Evolutionary conservation across 2,888 invertebrate genomes (phyloP), one percentile per base, ranked within the genome.

Genomic region (Sipunculus nudus): DNA sequence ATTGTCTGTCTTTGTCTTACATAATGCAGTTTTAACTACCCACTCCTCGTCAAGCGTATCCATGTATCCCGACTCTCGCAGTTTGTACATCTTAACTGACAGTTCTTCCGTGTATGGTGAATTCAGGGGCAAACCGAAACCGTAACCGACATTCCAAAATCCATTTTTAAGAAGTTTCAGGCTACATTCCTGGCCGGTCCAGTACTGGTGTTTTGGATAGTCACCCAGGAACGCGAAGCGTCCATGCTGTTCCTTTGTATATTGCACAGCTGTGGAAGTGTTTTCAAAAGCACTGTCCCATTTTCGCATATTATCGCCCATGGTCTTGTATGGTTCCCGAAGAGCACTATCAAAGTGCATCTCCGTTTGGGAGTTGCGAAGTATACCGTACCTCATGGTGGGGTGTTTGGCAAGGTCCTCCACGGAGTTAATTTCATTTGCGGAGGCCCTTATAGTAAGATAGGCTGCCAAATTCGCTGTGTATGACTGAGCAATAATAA

Each of bases 381-480:
- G 48, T 3, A 53, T 62, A 40, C 62, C 53, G 49, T 59, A 62
- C 13, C 28, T 25, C 10, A 62, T 23, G 13, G 40, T 40, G 3
- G 46, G 31, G 45, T 25, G 31, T 13, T 19, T 38, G 28, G 31
- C 47, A 10, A 62, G 59, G 53, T 62, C 62, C 31, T 53, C 58
- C 21, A 62, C 45, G 21, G 53, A 40, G 32, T 53, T 47, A 2
- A 62, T 48, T 43, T 38, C 40, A 25, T 59, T 47, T 1, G 35
- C 31, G 13, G 62, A 48, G 26, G 48, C 35, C 50, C 60, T 62
- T 19, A 62, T 59, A 29, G 62, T 62, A 16, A 62, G 50, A 29
- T 59, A 62, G 28, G 62, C 62, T 8, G 62, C 62, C 49, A 62
- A 32, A 41, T 62, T 62, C 49, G 62, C 62, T 23, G 62, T 62